Evolutionary conservation across 2,113 vertebrate genomes (phyloP).

Genomic region (Phoenicopterus ruber): DNA sequence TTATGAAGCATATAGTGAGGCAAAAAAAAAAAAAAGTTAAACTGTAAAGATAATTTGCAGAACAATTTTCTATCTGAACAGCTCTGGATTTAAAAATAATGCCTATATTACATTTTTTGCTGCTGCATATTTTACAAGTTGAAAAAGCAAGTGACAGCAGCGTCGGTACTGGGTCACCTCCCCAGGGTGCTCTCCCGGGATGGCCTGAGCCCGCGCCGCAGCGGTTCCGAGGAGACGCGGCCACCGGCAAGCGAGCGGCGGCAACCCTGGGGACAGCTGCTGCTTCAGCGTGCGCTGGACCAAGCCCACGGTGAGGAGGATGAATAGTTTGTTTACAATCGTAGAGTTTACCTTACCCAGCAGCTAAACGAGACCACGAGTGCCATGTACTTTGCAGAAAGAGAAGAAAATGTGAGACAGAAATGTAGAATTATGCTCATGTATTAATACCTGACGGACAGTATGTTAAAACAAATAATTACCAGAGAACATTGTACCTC

Average conservation of each 20-base stretch:
- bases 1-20: not conserved
- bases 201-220: not conserved
- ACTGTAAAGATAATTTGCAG: not conserved
- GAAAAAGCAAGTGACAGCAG: not conserved
- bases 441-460: not conserved
- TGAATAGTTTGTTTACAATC: not conserved
- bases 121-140: not conserved
- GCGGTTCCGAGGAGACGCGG: not conserved
- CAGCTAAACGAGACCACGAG: not conserved
- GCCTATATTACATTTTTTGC: not conserved
- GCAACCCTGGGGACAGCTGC: not conserved
- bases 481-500: not conserved
- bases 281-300: fast-evolving
- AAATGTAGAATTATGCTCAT: not conserved
- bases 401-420: not conserved
- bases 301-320: not conserved
- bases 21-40: not conserved
- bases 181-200: fast-evolving
- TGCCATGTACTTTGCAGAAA: not conserved
- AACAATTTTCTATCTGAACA: not conserved
- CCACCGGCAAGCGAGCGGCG: not conserved
- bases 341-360: not conserved
- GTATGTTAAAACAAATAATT: not conserved
- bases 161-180: fast-evolving
- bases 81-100: not conserved